A percentile compares a stretch with the other conserved stretches of the same genome.
phyloP scores from a whole-genome alignment of 2,113 vertebrate genomes.

The Ceyx cyanopectus region DNA sequence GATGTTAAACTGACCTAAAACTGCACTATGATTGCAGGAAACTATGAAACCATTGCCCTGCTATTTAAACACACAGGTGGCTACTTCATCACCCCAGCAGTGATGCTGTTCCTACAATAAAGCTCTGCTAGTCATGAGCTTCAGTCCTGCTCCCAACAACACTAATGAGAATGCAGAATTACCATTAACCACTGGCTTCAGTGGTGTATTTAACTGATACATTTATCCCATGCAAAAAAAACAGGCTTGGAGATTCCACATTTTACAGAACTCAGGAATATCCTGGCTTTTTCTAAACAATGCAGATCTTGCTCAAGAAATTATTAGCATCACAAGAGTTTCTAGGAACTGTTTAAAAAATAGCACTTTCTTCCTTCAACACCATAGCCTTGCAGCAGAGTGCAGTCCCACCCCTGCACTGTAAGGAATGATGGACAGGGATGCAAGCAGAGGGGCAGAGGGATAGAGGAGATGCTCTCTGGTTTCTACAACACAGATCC shows the following conservation, averaged over 20 bases:
- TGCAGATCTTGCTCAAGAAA: neutral
- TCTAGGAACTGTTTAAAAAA: neutral
- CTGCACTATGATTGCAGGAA: neutral
- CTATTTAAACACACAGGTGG: neutral
- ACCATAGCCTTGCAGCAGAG: neutral
- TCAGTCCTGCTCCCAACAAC: neutral
- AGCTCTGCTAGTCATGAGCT: neutral
- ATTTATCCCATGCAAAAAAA: neutral
- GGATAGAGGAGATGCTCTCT: neutral
- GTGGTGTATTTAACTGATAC: neutral
- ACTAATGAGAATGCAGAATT: neutral
- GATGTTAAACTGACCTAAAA: slow-evolving; percentile 4
- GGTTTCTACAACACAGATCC: neutral
- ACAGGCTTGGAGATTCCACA: neutral
- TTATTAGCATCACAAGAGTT: neutral
- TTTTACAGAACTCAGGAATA: neutral
- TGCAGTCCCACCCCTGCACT: neutral
- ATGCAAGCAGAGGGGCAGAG: neutral
- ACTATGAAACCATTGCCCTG: neutral
- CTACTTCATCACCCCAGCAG: neutral
- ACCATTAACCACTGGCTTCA: neutral
- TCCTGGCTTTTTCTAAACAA: neutral
- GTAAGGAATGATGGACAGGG: neutral
- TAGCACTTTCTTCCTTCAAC: neutral
- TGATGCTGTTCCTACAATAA: neutral